Conservation (phyloP, 2,888 invertebrate species). For the Anaspis maculata region DNA sequence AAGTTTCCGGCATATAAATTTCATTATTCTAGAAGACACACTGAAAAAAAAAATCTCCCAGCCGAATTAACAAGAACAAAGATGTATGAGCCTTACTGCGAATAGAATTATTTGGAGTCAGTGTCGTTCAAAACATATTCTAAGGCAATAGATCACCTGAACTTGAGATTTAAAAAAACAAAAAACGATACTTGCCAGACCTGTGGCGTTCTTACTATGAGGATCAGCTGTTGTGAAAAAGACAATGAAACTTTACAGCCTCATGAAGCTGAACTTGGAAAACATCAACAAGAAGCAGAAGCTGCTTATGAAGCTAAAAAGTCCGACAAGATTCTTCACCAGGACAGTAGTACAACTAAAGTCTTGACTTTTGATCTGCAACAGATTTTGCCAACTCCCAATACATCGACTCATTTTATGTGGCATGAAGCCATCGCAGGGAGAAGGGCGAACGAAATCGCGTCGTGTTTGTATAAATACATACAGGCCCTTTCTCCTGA, state of each 20-base stretch:
- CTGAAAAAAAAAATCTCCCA: slow-evolving; percentile 5
- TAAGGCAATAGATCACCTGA: not conserved
- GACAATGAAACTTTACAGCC: not conserved
- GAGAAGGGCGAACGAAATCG: no score
- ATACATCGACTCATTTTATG: not conserved
- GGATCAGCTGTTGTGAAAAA: no score
- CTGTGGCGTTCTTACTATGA: not conserved
- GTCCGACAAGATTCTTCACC: not conserved
- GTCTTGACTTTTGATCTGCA: slow-evolving; percentile 2
- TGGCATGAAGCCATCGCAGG: no score
- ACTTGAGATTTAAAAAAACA: slow-evolving; percentile 2
- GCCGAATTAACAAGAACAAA: slow-evolving; percentile 1
- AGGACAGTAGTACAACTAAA: not conserved
- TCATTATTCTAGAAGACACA: slow-evolving; percentile 4
- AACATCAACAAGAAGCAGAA: no score
- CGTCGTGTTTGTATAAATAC: no score
- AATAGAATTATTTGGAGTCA: not conserved
- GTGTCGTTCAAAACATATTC: not conserved
- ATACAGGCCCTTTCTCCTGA: not conserved
- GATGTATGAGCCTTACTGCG: no score
- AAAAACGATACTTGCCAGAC: slow-evolving; percentile 1
- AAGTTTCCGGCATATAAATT: slow-evolving; percentile 3
- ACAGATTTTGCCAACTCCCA: slow-evolving; percentile 1
- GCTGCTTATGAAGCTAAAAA: slow-evolving; percentile 1
- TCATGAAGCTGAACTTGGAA: not conserved